Percentiles rank a stretch among this genome's conserved stretches.
Conservation (phyloP, 2,113 vertebrate species). For the Rhinopomastus cyanomelas region DNA sequence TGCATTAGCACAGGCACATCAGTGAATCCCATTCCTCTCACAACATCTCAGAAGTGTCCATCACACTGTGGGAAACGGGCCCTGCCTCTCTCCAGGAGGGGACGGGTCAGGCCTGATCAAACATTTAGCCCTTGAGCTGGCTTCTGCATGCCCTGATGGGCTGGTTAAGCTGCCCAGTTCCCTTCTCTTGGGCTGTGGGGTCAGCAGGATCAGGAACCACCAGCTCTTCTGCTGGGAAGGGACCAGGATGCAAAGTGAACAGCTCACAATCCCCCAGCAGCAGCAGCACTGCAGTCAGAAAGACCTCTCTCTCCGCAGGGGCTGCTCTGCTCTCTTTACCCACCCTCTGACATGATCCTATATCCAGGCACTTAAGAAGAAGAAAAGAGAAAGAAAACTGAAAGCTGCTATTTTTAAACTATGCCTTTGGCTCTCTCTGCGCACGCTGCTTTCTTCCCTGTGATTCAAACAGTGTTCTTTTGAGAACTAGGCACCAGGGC, state of each 20-base stretch:
- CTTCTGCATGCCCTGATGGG: background rate
- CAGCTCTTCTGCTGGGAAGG: background rate
- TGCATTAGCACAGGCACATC: background rate
- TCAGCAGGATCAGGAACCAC: background rate
- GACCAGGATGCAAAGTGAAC: background rate
- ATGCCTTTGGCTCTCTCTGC: constrained; percentile 20
- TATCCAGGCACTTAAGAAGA: constrained; percentile 47
- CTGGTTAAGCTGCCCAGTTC: background rate
- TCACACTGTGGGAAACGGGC: background rate
- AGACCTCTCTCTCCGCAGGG: background rate
- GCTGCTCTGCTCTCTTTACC: constrained; percentile 27
- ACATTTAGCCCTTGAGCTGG: background rate
- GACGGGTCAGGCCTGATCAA: background rate
- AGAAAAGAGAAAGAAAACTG: constrained; percentile 59
- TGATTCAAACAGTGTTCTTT: constrained; percentile 49
- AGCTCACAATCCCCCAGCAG: background rate
- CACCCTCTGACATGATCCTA: constrained; percentile 26
- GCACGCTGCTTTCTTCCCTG: background rate
- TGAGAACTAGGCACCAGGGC: constrained; percentile 46
- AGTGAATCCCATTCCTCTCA: background rate
- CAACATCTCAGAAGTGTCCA: background rate
- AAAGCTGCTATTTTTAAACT: constrained; percentile 67
- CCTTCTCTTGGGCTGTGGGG: background rate
- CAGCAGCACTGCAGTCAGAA: background rate
- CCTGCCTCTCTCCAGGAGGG: background rate